Evolutionary conservation across 2,888 invertebrate species (phyloP), one percentile per base, ranked within the genome.

Genomic region (Eurytoma adleriae): DNA sequence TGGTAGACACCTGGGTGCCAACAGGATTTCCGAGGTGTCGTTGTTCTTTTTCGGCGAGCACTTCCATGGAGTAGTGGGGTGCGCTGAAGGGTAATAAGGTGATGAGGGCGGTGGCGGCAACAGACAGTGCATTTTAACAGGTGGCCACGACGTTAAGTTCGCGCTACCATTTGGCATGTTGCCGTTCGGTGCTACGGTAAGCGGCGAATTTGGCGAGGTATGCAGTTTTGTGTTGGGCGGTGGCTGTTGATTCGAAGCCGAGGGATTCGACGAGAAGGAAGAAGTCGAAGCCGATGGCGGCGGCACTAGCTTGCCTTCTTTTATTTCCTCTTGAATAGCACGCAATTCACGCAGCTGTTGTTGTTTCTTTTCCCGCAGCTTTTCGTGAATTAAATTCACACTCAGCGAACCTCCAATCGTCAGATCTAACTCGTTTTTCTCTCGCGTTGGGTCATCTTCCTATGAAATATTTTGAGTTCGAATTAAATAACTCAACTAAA

Each of bases 291-390:
- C 93, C 84, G 94, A 92, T 0, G 94, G 92, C 13, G 94, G 93
- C 20, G 93, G 93, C 59, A 93, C 94, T 0, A 95, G 91, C 89
- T 96, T 96, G 0, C 96, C 96, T 85, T 96, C 96, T 86, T 96
- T 96, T 74, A 97, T 96, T 90, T 97, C 97, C 87, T 97, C 96
- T 87, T 97, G 96, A 73, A 95, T 95, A 69, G 95, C 96, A 81
- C 95, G 93, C 52, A 97, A 90, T 88, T 97, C 96, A 0, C 96
- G 96, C 48, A 97, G 91, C 87, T 97, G 97, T 83, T 97, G 96
- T 86, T 96, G 96, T 86, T 96, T 96, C 88, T 97, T 97, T 88
- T 96, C 96, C 87, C 96, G 95, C 0, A 97, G 91, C 88, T 97
- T 97, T 85, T 96, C 96, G 83, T 96, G 96, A 82, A 97, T 97